Percentiles rank a stretch among this genome's conserved stretches.
These are phyloP conservation scores for Manacus vitellinus DNA, from an alignment of 2,113 vertebrate species.

Conservation along the genomic window DNA sequence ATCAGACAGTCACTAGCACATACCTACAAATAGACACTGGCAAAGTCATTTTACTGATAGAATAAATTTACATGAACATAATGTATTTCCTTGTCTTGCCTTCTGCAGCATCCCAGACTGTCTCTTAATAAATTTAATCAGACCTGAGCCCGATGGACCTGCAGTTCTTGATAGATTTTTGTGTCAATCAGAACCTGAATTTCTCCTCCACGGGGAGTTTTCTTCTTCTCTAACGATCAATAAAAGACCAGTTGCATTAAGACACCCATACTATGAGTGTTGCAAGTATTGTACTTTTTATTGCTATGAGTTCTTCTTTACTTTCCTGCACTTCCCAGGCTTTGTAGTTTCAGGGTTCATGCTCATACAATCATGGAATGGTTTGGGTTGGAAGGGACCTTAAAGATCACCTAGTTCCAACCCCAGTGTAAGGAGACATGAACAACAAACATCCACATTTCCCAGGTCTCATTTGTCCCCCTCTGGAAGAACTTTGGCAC, in stretches of 20 bases:
- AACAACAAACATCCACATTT: neutral
- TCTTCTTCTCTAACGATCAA: neutral
- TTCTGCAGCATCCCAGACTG: neutral
- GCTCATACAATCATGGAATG: neutral
- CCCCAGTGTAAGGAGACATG: accelerated
- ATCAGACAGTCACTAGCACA: neutral
- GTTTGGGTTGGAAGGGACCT: neutral
- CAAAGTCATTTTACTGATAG: neutral
- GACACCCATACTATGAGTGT: neutral
- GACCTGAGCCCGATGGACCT: neutral
- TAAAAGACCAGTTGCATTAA: neutral
- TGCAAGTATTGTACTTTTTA: neutral
- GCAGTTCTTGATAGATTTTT: neutral
- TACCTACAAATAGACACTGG: neutral
- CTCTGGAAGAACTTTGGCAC: neutral
- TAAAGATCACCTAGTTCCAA: neutral
- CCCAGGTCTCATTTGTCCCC: neutral
- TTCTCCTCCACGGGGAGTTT: neutral
- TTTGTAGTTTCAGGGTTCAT: neutral
- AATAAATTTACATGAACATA: neutral
- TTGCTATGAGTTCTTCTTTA: neutral
- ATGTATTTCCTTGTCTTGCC: neutral
- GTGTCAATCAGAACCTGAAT: neutral
- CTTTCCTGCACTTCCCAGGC: neutral
- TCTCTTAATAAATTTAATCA: neutral